Percentiles rank a stretch among this genome's conserved stretches.
Conservation (phyloP, 2,888 invertebrate species). For the Yponomeuta evonymella region DNA sequence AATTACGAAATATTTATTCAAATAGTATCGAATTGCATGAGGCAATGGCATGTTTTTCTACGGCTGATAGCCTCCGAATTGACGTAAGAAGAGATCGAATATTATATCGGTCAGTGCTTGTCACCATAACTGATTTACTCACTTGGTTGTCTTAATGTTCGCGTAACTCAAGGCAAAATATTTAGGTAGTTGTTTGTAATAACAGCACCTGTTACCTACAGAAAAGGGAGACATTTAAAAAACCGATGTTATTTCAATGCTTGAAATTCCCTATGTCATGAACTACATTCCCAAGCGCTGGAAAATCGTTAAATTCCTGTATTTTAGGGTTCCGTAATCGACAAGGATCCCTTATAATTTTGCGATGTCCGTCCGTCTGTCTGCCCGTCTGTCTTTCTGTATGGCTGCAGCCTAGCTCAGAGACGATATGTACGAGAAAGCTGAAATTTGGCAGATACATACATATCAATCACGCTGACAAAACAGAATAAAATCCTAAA, state of each 20-base stretch:
- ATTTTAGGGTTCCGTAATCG: constrained; percentile 33
- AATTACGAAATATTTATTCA: no score
- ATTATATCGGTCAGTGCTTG: neutral
- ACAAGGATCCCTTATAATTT: no score
- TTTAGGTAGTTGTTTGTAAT: neutral
- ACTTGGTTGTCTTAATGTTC: neutral
- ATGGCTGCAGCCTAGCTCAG: no score
- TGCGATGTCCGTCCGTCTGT: no score
- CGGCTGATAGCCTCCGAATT: neutral
- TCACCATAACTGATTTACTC: neutral
- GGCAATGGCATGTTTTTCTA: neutral
- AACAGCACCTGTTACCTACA: neutral
- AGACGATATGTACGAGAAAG: no score
- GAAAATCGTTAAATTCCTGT: constrained; percentile 51
- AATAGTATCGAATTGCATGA: neutral
- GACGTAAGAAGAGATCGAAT: neutral
- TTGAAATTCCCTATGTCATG: no score
- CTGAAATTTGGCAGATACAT: no score
- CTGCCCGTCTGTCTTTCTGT: no score
- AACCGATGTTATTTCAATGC: no score
- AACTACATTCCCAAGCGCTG: neutral
- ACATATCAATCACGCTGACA: no score
- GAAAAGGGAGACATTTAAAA: neutral
- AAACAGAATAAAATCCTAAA: no score
- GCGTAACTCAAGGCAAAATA: neutral